Conservation (phyloP, 2,888 invertebrate genomes). For the Shargacucullia verbasci region DNA sequence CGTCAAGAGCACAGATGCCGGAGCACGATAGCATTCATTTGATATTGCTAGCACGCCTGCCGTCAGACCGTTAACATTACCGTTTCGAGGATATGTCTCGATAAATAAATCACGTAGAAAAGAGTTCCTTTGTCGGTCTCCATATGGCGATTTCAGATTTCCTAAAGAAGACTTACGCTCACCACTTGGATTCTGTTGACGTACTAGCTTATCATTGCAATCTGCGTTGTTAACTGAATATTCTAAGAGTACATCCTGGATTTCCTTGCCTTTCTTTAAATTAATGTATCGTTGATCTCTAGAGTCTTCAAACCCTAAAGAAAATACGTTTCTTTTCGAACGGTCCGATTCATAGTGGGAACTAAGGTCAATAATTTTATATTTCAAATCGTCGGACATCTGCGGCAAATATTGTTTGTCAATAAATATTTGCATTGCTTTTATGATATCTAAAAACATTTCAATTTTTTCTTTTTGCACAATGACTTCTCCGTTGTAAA, state of each 20-base stretch:
- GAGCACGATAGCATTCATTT: slow-evolving; percentile 80
- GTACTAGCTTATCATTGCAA: slow-evolving; percentile 64
- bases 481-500: slow-evolving; percentile 91
- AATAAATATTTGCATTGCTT: slow-evolving; percentile 79
- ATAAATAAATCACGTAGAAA: slow-evolving; percentile 85
- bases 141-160: slow-evolving; percentile 72
- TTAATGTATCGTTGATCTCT: slow-evolving; percentile 62
- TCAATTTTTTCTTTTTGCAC: slow-evolving; percentile 88
- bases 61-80: slow-evolving; percentile 82
- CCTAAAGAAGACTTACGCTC: slow-evolving; percentile 67
- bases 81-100: slow-evolving; percentile 83
- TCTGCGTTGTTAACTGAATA: slow-evolving; percentile 61
- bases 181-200: slow-evolving; percentile 67
- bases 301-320: slow-evolving; percentile 56
- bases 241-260: slow-evolving; percentile 58
- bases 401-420: slow-evolving; percentile 70
- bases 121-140: slow-evolving; percentile 80
- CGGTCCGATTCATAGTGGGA: slow-evolving; percentile 45
- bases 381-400: slow-evolving; percentile 50
- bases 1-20: slow-evolving; percentile 80
- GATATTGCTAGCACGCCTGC: slow-evolving; percentile 83
- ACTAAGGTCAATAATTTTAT: slow-evolving; percentile 39
- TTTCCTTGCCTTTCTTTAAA: slow-evolving; percentile 65
- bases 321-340: slow-evolving; percentile 59
- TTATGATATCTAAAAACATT: slow-evolving; percentile 89